phyloP scores from a whole-genome alignment of 1,140 invertebrate genomes.

The Theocolax elegans region DNA sequence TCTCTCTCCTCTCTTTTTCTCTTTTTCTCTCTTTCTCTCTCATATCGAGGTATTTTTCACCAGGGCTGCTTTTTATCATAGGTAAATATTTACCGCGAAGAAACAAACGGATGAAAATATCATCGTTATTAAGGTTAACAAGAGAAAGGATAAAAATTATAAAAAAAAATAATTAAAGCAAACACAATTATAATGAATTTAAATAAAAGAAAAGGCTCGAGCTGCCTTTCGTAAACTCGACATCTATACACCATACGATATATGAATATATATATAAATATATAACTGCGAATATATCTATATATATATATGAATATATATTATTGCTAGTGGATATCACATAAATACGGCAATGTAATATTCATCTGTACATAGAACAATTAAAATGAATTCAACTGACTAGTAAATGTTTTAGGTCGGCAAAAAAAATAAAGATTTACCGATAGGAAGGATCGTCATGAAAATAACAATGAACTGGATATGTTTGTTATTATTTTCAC shows the following conservation, averaged over 20 bases:
- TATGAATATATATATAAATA: slow-evolving; percentile 38
- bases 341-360: slow-evolving; percentile 45
- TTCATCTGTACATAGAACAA: slow-evolving; percentile 63
- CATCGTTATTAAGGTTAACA: slow-evolving; percentile 41
- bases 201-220: slow-evolving; percentile 32
- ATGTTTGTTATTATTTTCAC: slow-evolving; percentile 56
- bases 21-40: slow-evolving; percentile 26
- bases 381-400: slow-evolving; percentile 55
- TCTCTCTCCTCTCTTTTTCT: too few relatives aligned
- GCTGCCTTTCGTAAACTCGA: slow-evolving; percentile 39
- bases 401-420: slow-evolving; percentile 56
- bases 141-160: slow-evolving; percentile 23
- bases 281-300: slow-evolving; percentile 37
- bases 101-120: slow-evolving; percentile 30
- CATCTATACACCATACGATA: slow-evolving; percentile 37
- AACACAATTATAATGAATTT: slow-evolving; percentile 17
- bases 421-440: slow-evolving; percentile 41
- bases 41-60: slow-evolving; percentile 31
- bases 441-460: slow-evolving; percentile 38
- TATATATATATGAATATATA: slow-evolving; percentile 42
- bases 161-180: slow-evolving; percentile 30
- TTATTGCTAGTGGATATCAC: slow-evolving; percentile 52
- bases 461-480: slow-evolving; percentile 45
- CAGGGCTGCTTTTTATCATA: slow-evolving; percentile 40
- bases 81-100: slow-evolving; percentile 17